These are phyloP conservation scores for Selene dorsalis DNA, from an alignment of 2,797 vertebrate species.

Conservation along the genomic window DNA sequence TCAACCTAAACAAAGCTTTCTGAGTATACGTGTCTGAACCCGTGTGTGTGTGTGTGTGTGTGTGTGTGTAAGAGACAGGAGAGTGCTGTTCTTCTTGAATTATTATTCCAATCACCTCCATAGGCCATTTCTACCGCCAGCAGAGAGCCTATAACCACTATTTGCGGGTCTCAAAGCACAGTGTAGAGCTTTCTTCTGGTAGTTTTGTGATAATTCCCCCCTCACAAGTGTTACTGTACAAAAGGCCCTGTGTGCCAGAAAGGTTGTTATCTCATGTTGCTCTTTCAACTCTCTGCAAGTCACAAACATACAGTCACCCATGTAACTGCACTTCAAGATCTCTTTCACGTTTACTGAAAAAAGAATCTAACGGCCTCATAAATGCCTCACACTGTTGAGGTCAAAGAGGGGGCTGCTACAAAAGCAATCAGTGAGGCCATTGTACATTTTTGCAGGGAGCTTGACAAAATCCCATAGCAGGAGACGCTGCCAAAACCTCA, in stretches of 20 bases:
- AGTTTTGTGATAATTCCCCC: conserved; percentile 51
- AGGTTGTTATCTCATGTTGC: conserved; percentile 49
- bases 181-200: conserved; percentile 19
- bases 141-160: conserved; percentile 24
- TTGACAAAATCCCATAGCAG: conserved; percentile 34
- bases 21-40: not conserved
- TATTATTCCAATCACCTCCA: conserved; percentile 51
- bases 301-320: conserved; percentile 28
- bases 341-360: conserved; percentile 46
- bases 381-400: conserved; percentile 33
- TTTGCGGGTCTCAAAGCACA: conserved; percentile 52
- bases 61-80: too few species aligned
- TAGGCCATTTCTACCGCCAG: conserved; percentile 34
- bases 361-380: conserved; percentile 35
- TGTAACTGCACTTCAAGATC: conserved; percentile 28
- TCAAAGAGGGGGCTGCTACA: conserved; percentile 43
- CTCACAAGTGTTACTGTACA: conserved; percentile 32
- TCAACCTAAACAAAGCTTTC: conserved; percentile 52
- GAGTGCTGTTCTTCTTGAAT: conserved; percentile 22
- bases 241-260: conserved; percentile 27
- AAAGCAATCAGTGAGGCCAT: conserved; percentile 63
- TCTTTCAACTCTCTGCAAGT: conserved; percentile 45
- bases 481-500: conserved; percentile 58
- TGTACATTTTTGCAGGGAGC: conserved; percentile 57
- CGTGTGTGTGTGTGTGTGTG: not conserved